phyloP scores from a whole-genome alignment of 2,113 vertebrate species.

The Callocephalon fimbriatum region DNA sequence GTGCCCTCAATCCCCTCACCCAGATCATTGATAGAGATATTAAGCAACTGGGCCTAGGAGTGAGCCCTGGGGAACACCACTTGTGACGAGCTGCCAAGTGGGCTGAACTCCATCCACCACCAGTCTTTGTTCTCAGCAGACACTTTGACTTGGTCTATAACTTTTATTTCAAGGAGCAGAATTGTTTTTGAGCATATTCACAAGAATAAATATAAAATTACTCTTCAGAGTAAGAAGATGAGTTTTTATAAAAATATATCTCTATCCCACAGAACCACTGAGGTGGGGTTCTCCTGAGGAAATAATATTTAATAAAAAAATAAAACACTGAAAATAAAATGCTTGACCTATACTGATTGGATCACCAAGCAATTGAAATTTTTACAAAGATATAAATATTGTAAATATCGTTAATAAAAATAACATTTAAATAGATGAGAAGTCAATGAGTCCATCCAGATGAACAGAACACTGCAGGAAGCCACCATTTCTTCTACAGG shows the following conservation, averaged over 20 bases:
- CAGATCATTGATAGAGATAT: fast-evolving
- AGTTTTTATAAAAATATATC: constrained; percentile 68
- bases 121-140: background rate
- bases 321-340: constrained; percentile 69
- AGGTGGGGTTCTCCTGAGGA: background rate
- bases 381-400: constrained; percentile 66
- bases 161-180: constrained; percentile 52
- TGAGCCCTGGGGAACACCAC: background rate
- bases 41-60: background rate
- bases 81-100: background rate
- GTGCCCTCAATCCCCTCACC: background rate
- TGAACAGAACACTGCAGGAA: background rate
- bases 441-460: background rate
- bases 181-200: constrained; percentile 51
- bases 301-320: constrained; percentile 61
- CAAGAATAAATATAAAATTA: constrained; percentile 71
- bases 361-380: constrained; percentile 56
- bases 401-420: constrained; percentile 71
- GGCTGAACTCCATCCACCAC: background rate
- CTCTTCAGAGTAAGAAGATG: constrained; percentile 32
- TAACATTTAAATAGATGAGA: constrained; percentile 63
- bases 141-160: background rate
- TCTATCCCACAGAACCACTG: constrained; percentile 1
- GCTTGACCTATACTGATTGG: constrained; percentile 65
- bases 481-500: constrained; percentile 2